Base-by-base conservation (phyloP, 2,797 vertebrate species). In the Rhincodon typus region DNA sequence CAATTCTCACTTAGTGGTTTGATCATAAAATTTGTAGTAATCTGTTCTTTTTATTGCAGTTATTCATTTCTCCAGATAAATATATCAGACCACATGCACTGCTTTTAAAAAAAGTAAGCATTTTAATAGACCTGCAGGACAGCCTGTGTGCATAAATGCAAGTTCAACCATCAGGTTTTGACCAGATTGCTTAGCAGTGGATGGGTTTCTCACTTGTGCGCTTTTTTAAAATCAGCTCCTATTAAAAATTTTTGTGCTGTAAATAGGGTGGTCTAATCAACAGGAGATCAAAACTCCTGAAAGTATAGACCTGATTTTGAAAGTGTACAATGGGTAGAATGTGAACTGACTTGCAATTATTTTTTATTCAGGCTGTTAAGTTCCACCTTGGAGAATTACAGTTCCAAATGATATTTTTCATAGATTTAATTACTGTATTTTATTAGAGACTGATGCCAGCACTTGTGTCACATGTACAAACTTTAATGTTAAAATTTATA, bases 311-410 rank as follows among this genome's bases (percentile, higher is more conserved):
- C 38, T 84, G 38, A 84, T 23, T 84, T 84, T 84, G 38, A 23
- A 84, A 84, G 82, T 84, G 21, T n/a, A 90, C 25, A 13, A 57
- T 27, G 15, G 53, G 53, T n/a, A 91, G 27, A 91, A 91, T n/a
- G 30, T 66, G 57, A 91, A 91, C 27, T 57, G 50, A 66, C 88
- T 88, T 66, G 88, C 53, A 91, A 53, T 5, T 19, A 19, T 2
- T 79, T 91, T 66, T 91, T 13, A 53, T n/a, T 66, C 88, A 66
- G 88, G 88, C 88, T 91, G 53, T 91, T 66, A 62, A 62, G 62
- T 91, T n/a, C 34, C 34, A n/a, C 53, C 42, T 84, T 84, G 57
- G 57, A 91, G 34, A 66, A 34, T 66, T n/a, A 57, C 88, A 66
- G 19, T 66, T 91, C 57, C 53, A 21, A 13, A 91, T 91, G 50